Base-by-base conservation (phyloP, 2,888 invertebrate species). In the Lasioglossum morio region DNA sequence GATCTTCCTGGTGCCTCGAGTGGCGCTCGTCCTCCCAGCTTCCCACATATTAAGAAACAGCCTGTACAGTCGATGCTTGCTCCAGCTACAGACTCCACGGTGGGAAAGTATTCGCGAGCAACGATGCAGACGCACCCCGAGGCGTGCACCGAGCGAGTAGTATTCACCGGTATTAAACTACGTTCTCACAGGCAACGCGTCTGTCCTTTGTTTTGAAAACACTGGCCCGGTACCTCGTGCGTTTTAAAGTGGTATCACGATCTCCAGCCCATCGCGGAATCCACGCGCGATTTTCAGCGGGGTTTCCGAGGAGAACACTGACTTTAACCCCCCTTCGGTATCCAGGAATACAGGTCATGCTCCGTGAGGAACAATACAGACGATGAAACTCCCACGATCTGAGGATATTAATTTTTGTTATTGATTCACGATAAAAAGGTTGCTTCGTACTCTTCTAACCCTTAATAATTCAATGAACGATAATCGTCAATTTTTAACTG, bases 71-170 rank as follows among this genome's bases (percentile, higher is more conserved):
- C 40, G 69, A 34, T 66, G 76, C 8, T 78, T 74, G 77, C 63
- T 74, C 72, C 77, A 72, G 57, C 74, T 27, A 76, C 40, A 37
- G 69, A 63, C 79, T 82, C 76, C 82, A 72, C 82, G 85, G 82
- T 87, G 87, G 86, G 87, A 87, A 89, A 77, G 84, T 78, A 79
- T 73, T 87, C 77, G 72, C 63, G 81, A 81, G 73, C 72, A 53
- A 40, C 81, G 57, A 60, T 82, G 86, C 77, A 79, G 87, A 75
- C 79, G 73, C 83, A 83, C 78, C 84, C 84, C 74, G 79, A 85
- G 80, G 72, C 85, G 73, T 74, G 53, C 77, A 84, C 70, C 72
- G 66, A 83, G 48, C 77, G 23, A 66, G 81, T 84, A 48, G 48
- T 48, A 87, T 85, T 81, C 83, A 30, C 60, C 73, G 78, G 46